Evolutionary conservation across 2,888 invertebrate species (phyloP).

Genomic region (Cephus pygmeus): DNA sequence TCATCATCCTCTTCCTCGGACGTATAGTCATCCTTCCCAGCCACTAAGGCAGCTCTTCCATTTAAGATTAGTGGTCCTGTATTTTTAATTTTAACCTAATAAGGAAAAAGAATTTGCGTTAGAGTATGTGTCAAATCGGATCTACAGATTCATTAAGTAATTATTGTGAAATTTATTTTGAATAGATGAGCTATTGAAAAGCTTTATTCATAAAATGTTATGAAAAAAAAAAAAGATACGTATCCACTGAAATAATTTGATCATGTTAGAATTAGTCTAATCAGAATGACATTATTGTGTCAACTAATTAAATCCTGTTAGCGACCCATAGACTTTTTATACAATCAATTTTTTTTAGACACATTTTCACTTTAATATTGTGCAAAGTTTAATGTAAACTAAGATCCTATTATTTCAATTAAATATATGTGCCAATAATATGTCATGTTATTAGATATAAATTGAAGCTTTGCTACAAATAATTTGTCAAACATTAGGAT

Average conservation of each 20-base stretch:
- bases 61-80: constrained; percentile 76
- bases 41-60: constrained; percentile 85
- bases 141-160: background rate
- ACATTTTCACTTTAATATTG: background rate
- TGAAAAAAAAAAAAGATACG: background rate
- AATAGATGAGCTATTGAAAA: background rate
- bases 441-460: background rate
- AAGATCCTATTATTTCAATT: background rate
- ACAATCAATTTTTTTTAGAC: background rate
- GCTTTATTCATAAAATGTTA: background rate
- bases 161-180: background rate
- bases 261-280: background rate
- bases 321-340: background rate
- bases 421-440: background rate
- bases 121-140: background rate
- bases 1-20: constrained; percentile 73
- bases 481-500: background rate
- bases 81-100: constrained; percentile 71
- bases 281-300: background rate
- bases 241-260: background rate
- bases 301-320: background rate
- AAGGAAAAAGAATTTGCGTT: constrained; percentile 31
- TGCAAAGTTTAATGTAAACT: background rate
- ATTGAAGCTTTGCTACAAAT: background rate
- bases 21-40: constrained; percentile 76